These are phyloP conservation scores for Patella caerulea DNA, from an alignment of 2,888 invertebrate species.

Conservation along the genomic window DNA sequence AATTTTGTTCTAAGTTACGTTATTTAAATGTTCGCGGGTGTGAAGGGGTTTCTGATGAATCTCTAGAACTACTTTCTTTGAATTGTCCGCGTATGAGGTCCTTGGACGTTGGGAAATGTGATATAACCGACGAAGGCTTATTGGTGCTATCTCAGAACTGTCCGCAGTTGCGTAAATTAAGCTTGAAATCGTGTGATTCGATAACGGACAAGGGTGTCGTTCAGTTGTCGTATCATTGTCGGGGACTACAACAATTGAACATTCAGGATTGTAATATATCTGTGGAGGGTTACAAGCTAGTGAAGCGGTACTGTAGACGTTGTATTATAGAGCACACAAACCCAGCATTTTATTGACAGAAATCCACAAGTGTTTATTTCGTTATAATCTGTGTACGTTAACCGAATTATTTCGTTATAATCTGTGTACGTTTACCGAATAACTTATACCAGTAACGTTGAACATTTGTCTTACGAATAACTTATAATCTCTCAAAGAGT, in stretches of 20 bases:
- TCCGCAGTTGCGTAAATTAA: constrained; percentile 90
- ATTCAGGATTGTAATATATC: constrained; percentile 94
- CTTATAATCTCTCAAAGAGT: not conserved
- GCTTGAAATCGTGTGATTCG: constrained; percentile 90
- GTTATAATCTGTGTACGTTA: not conserved
- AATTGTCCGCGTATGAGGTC: constrained; percentile 89
- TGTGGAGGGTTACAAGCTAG: constrained; percentile 88
- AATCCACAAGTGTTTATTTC: not conserved
- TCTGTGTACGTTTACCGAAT: not conserved
- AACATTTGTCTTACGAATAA: too few species aligned
- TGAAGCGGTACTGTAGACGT: constrained; percentile 91
- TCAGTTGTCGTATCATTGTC: constrained; percentile 89
- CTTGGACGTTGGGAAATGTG: constrained; percentile 92
- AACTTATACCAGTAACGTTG: not conserved
- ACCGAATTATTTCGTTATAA: not conserved
- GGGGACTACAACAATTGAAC: constrained; percentile 90
- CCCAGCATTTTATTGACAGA: constrained; percentile 82
- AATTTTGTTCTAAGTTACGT: constrained; percentile 86
- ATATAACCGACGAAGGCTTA: constrained; percentile 90
- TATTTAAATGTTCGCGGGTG: constrained; percentile 94
- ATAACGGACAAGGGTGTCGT: constrained; percentile 91
- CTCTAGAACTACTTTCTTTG: constrained; percentile 87
- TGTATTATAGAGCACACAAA: constrained; percentile 96
- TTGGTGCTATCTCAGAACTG: constrained; percentile 83
- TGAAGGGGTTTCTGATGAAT: constrained; percentile 93